Evolutionary conservation across 1,140 invertebrate species (phyloP), one percentile per base, ranked within the genome.

Genomic region (Gryon sp.): DNA sequence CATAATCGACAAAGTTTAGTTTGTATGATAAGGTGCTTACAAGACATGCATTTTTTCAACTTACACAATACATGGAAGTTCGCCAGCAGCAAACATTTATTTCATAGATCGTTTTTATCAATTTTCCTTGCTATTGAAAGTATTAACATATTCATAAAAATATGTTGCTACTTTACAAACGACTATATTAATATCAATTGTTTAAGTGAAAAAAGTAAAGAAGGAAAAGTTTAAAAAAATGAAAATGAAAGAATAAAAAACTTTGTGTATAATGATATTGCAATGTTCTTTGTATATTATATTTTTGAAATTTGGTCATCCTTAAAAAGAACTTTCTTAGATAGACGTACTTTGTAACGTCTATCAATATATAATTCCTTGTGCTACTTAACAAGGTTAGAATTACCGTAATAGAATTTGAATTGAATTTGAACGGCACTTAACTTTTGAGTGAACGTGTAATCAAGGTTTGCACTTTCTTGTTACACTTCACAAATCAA

Each of bases 391-490:
- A 70, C 48, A 32, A 53, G 46, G 46, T 60, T 73, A 50, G 50
- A 73, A 65, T 73, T 65, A 65, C 24, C 52, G 59, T 65, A 74
- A 59, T 65, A 74, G 69, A 74, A 74, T 32, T 45, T 59, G 52
- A 74, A 74, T 74, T 65, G 45, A 74, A 52, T 65, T 74, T 65
- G 41, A 65, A 65, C 60, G 60, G 45, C 60, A 74, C 70, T 74
- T 74, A 74, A 59, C 34, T 65, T 74, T 66, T 41, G 30, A 74
- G 70, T 53, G 60, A 66, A 66, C 45, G 45, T 66, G 53, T 66
- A 74, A 74, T 74, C 60, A 65, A 62, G 60, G 43, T 50, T 66
- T 74, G 55, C 30, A 63, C 60, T 62, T 77, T 52, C 69, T 68
- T 57, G 55, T 75, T 55, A 66, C 62, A 66, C 34, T 24, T 66